Conservation (phyloP, 2,888 invertebrate genomes). For the Drosophila niveifrons region DNA sequence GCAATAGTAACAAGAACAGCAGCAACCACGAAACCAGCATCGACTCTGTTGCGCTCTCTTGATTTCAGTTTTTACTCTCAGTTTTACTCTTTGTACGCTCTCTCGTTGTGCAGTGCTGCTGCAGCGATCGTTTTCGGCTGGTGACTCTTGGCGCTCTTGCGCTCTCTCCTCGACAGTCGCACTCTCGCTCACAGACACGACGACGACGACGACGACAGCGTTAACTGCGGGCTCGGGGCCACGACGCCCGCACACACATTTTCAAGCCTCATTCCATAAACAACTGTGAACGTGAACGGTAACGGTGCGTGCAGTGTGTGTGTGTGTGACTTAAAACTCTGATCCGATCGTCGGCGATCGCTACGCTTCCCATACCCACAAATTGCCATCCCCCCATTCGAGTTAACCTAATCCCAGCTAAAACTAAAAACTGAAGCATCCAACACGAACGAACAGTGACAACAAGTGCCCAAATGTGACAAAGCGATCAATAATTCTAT, state of each 20-base stretch:
- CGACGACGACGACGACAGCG: conserved; percentile 11
- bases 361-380: conserved; percentile 21
- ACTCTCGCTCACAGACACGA: conserved; percentile 3
- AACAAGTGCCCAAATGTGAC: conserved; percentile 41
- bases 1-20: conserved; percentile 16
- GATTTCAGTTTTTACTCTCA: conserved; percentile 18
- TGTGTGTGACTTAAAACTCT: conserved; percentile 5
- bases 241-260: conserved; percentile 63
- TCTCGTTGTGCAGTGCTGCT: background rate
- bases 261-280: conserved; percentile 71
- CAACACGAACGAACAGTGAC: conserved; percentile 31
- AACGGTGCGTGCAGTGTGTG: conserved; percentile 64
- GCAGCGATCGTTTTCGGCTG: conserved; percentile 20
- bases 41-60: conserved; percentile 48
- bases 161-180: conserved; percentile 14
- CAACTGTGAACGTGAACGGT: conserved; percentile 80
- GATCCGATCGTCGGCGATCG: conserved; percentile 23
- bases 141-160: conserved; percentile 22
- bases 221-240: conserved; percentile 50
- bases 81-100: background rate
- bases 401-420: conserved; percentile 30
- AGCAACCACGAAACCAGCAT: conserved; percentile 19
- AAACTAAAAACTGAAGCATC: conserved; percentile 11
- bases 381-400: background rate
- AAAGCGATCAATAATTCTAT: conserved; percentile 44